Base-by-base conservation (phyloP, 1,140 invertebrate genomes). In the Formica selysi region DNA sequence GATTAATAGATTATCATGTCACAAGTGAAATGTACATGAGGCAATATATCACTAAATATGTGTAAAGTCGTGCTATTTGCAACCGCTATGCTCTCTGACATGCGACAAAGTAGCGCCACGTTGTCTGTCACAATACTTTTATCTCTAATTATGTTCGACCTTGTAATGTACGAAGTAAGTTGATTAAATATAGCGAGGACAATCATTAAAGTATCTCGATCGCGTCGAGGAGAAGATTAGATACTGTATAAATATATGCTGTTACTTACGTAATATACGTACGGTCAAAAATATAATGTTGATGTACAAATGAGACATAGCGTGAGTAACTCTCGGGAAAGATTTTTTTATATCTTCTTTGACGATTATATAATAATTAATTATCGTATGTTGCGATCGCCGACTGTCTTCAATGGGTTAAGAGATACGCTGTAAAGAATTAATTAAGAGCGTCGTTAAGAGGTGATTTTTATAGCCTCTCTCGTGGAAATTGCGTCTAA, bases 371-470 rank as follows among this genome's bases (percentile, higher is more conserved):
- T 4, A 32, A 71, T n/a, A 48, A 71, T 32, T 48, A 38, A 26
- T 54, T 41, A 29, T 26, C 44, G n/a, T 26, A 48, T 16, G 4
- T 41, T n/a, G 6, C n/a, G n/a, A 68, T 38, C 8, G 22, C 22
- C n/a, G 38, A 48, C 10, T 5, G 10, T 36, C 2, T 38, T 26
- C 41, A n/a, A 8, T 29, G 16, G 19, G 19, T 16, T 16, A 22
- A 26, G 32, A 41, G 19, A 2, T 54, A n/a, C 3, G 22, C 68
- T 16, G 44, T 22, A n/a, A 61, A 29, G 6, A 26, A 81, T 73
- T 59, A 59, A 81, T 81, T 73, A 61, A 61, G 19, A 81, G 36
- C n/a, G 19, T 59, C 7, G 22, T 59, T 71, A 71, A 54, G 11
- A 32, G 4, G 5, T 7, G 10, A 26, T 29, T 29, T 29, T 29